These are phyloP conservation scores for Eptesicus fuscus DNA, from an alignment of 2,113 vertebrate species.

Conservation along the genomic window DNA sequence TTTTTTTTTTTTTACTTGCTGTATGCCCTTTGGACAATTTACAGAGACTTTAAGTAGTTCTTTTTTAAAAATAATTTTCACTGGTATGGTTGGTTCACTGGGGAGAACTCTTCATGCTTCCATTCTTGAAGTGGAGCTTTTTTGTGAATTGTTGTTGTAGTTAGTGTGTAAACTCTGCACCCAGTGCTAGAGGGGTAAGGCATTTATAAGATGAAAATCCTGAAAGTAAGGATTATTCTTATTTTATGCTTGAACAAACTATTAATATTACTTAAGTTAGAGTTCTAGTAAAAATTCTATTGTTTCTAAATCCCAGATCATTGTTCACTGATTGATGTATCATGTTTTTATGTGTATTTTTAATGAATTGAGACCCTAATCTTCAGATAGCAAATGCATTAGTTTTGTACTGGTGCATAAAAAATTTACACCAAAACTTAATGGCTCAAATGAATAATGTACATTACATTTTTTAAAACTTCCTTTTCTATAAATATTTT, in stretches of 20 bases:
- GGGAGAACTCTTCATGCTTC: background rate
- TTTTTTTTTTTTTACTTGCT: no score
- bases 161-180: background rate
- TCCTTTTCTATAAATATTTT: no score
- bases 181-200: background rate
- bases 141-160: constrained; percentile 12
- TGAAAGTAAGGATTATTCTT: background rate
- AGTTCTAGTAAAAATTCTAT: background rate
- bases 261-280: background rate
- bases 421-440: background rate
- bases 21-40: background rate
- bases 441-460: background rate
- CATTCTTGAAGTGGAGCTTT: background rate
- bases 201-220: background rate
- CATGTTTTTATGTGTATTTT: background rate
- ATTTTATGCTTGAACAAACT: background rate
- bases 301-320: background rate
- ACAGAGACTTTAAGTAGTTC: background rate
- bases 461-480: no score
- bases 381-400: background rate
- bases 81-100: background rate
- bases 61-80: background rate
- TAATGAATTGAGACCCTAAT: background rate
- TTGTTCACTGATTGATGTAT: background rate
- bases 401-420: background rate